phyloP scores from a whole-genome alignment of 2,888 invertebrate species.

The Hanleya hanleyi region DNA sequence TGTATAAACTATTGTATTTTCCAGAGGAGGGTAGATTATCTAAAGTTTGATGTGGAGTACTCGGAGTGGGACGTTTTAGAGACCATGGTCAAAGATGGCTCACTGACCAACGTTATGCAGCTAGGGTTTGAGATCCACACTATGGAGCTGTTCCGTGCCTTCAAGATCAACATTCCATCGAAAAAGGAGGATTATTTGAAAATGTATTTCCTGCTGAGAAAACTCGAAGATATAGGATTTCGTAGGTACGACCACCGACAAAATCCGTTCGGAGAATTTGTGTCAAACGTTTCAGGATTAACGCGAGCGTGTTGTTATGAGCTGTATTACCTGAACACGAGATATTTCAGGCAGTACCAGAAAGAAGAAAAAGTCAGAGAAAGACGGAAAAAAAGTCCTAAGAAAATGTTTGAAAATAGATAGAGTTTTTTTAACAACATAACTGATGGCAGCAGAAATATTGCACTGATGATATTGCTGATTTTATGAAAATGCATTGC shows the following conservation, averaged over 20 bases:
- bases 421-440: too few species aligned
- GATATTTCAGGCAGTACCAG: too few species aligned
- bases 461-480: too few species aligned
- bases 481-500: too few species aligned
- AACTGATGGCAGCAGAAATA: too few species aligned
- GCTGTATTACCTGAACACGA: constrained; percentile 58
- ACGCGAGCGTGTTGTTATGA: constrained; percentile 57
- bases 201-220: constrained; percentile 49
- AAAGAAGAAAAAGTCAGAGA: too few species aligned
- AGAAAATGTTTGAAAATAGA: too few species aligned
- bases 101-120: constrained; percentile 57
- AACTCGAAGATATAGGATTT: constrained; percentile 50
- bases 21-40: constrained; percentile 68
- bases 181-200: constrained; percentile 47
- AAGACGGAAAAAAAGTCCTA: too few species aligned
- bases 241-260: constrained; percentile 55
- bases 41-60: constrained; percentile 73
- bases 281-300: constrained; percentile 35
- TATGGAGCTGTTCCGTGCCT: constrained; percentile 37
- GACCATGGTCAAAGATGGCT: constrained; percentile 39
- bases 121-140: constrained; percentile 62
- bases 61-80: constrained; percentile 68
- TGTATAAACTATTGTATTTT: constrained; percentile 23
- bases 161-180: constrained; percentile 30
- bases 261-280: constrained; percentile 58